Conservation (phyloP, 2,797 vertebrate species). For the Schizothorax lantsangensis region DNA sequence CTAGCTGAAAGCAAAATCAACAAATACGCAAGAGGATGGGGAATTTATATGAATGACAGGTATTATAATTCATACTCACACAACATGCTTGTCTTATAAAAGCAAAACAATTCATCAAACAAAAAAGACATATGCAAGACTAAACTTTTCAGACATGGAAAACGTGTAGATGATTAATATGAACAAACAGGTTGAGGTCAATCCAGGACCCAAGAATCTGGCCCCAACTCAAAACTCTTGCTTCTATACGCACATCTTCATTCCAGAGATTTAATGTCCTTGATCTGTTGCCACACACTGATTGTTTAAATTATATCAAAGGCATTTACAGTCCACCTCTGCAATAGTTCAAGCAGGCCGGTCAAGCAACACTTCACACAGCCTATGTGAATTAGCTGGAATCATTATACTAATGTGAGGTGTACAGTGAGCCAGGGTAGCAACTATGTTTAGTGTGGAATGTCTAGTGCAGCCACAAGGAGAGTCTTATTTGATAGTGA, state of each 20-base stretch:
- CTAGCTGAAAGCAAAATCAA: neutral
- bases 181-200: constrained; percentile 25
- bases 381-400: constrained; percentile 15
- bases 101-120: neutral
- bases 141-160: neutral
- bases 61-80: neutral
- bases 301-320: constrained; percentile 30
- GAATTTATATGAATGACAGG: neutral
- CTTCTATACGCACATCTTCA: constrained; percentile 16
- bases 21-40: neutral
- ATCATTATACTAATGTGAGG: neutral
- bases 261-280: constrained; percentile 11
- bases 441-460: constrained; percentile 10
- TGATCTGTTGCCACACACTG: constrained; percentile 16
- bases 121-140: neutral
- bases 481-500: neutral
- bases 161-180: constrained; percentile 19
- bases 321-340: constrained; percentile 10
- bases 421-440: neutral
- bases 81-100: neutral
- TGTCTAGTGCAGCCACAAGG: neutral
- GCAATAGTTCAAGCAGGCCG: neutral
- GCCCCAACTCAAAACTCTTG: constrained; percentile 11
- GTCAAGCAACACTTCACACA: constrained; percentile 29
- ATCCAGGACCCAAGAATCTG: constrained; percentile 17